Percentiles rank a stretch among this genome's conserved stretches.
Evolutionary conservation across 2,797 vertebrate species (phyloP).

Genomic region (Chiloscyllium punctatum): DNA sequence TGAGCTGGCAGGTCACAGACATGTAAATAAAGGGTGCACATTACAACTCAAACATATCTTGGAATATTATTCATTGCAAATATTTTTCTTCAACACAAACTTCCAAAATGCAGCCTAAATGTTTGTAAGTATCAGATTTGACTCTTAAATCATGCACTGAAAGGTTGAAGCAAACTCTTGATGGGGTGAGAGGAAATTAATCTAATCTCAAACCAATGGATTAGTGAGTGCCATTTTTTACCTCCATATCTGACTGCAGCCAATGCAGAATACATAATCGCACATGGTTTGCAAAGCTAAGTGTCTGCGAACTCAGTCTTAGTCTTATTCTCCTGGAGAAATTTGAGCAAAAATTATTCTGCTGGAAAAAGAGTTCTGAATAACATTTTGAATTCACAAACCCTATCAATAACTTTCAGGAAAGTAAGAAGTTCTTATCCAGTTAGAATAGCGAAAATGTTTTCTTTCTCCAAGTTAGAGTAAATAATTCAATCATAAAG

Average conservation of each 20-base stretch:
- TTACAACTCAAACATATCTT: background rate
- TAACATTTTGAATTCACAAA: background rate
- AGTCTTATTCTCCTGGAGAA: background rate
- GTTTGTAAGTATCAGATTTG: background rate
- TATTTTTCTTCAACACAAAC: background rate
- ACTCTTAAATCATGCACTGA: background rate
- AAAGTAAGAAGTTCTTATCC: background rate
- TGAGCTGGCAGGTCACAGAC: too few species aligned
- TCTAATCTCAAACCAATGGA: background rate
- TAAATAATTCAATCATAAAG: background rate
- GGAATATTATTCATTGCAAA: background rate
- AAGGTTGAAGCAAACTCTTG: background rate
- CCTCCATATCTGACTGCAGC: background rate
- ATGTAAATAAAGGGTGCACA: background rate
- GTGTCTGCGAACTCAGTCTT: background rate
- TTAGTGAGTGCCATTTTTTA: background rate
- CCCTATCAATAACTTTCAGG: background rate
- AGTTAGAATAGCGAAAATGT: background rate
- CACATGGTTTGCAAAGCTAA: background rate
- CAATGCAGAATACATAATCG: background rate
- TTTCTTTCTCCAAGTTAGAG: background rate
- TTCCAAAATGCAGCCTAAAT: background rate
- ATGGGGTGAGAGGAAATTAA: too few species aligned
- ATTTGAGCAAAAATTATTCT: background rate
- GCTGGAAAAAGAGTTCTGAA: background rate